Evolutionary conservation across 1,140 invertebrate genomes (phyloP), one percentile per base, ranked within the genome.

Genomic region (Littorina saxatilis): DNA sequence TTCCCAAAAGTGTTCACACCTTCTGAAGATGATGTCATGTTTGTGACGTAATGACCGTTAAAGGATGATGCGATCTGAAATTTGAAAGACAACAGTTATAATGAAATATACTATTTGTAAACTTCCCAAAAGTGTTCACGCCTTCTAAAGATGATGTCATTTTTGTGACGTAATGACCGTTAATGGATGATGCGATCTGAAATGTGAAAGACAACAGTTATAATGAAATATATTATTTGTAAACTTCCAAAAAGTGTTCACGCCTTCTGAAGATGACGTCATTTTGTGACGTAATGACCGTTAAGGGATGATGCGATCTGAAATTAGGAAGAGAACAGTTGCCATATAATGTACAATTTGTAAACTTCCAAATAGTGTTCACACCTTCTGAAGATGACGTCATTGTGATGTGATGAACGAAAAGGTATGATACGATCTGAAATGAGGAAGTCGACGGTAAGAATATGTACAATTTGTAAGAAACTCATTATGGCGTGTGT

Each of bases 71-170:
- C 20, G 47, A 50, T 9, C 9, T 11, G 47, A 50, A 50, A 20
- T 11, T 50, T n/a, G n/a, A n/a, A n/a, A n/a, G n/a, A n/a, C n/a
- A n/a, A n/a, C n/a, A n/a, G n/a, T n/a, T n/a, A n/a, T n/a, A n/a
- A n/a, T n/a, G n/a, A n/a, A n/a, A n/a, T n/a, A n/a, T n/a, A n/a
- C n/a, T n/a, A n/a, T n/a, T n/a, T n/a, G n/a, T n/a, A n/a, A n/a
- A n/a, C n/a, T n/a, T n/a, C 0, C 23, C 27, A 23, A 52, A 32
- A 2, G 73, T 29, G 13, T 75, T 47, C 13, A 75, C 40, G 23
- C 73, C 73, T 23, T 75, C n/a, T 52, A 47, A 75, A 7, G 73
- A 50, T 32, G 73, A 75, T 27, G 73, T 52, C 73, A 75, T n/a
- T 75, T 63, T 63, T 63, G 58, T 29, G 11, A 63, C 7, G 7